Evolutionary conservation across 2,113 vertebrate species (phyloP).

Genomic region (Ctenodactylus gundi): DNA sequence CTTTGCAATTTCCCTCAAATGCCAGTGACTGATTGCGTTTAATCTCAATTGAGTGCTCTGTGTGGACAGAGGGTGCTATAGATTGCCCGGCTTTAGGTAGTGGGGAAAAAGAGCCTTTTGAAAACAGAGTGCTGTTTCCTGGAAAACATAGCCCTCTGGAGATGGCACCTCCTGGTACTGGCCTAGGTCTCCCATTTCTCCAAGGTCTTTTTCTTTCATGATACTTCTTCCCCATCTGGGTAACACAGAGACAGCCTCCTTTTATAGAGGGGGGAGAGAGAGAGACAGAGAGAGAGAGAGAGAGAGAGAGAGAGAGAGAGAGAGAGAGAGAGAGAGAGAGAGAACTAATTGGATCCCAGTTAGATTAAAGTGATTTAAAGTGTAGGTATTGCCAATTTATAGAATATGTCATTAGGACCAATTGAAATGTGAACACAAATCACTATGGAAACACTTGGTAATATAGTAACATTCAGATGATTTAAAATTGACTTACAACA

Average conservation of each 20-base stretch:
- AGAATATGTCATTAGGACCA: background rate
- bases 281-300: no score
- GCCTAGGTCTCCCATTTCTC: background rate
- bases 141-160: background rate
- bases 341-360: background rate
- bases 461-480: background rate
- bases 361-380: background rate
- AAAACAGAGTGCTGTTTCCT: background rate
- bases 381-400: background rate
- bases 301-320: background rate
- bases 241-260: background rate
- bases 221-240: background rate
- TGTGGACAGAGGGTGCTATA: background rate
- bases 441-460: background rate
- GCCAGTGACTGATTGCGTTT: slow-evolving; percentile 60
- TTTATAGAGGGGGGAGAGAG: background rate
- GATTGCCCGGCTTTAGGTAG: background rate
- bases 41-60: slow-evolving; percentile 21
- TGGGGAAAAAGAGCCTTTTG: background rate
- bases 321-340: background rate
- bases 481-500: background rate
- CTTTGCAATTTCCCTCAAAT: slow-evolving; percentile 58
- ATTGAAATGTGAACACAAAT: background rate
- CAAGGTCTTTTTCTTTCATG: background rate
- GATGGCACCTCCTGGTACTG: background rate